These are phyloP conservation scores for Rhinoderma darwinii DNA, from an alignment of 2,113 vertebrate species.

Conservation along the genomic window DNA sequence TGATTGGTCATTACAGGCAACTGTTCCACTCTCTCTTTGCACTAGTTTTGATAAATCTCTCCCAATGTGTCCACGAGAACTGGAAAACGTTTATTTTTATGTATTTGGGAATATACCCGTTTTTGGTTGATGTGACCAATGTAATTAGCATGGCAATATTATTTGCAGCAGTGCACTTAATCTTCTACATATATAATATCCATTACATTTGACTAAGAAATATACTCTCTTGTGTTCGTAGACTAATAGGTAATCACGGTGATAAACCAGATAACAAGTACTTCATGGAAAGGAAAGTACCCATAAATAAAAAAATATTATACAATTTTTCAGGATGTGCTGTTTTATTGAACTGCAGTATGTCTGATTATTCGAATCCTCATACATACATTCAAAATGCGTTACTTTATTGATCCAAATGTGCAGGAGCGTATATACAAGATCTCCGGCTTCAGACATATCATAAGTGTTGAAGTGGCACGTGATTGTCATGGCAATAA, in stretches of 20 bases:
- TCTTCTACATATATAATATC: background rate
- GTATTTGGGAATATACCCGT: background rate
- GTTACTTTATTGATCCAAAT: slow-evolving; percentile 47
- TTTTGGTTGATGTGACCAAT: background rate
- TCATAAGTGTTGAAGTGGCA: slow-evolving; percentile 51
- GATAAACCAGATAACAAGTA: background rate
- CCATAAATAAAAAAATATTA: slow-evolving; percentile 20
- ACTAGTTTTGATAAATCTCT: too few relatives aligned
- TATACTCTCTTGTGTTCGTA: background rate
- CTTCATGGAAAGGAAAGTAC: background rate
- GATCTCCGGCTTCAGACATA: slow-evolving; percentile 55
- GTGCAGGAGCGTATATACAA: slow-evolving; percentile 46
- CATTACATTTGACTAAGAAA: background rate
- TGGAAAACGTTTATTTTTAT: background rate
- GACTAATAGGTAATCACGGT: slow-evolving; percentile 10
- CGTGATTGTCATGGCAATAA: slow-evolving; percentile 58
- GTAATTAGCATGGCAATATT: background rate
- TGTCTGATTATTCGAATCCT: slow-evolving; percentile 34
- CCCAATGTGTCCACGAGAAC: too few relatives aligned
- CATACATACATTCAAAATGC: slow-evolving; percentile 58
- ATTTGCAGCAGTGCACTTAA: background rate
- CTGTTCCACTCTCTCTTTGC: too few relatives aligned
- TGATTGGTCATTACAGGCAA: too few relatives aligned
- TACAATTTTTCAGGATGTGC: slow-evolving; percentile 13
- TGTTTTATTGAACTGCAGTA: slow-evolving; percentile 39